These are phyloP conservation scores for Chironomus riparius DNA, from an alignment of 2,888 invertebrate genomes.

Conservation along the genomic window DNA sequence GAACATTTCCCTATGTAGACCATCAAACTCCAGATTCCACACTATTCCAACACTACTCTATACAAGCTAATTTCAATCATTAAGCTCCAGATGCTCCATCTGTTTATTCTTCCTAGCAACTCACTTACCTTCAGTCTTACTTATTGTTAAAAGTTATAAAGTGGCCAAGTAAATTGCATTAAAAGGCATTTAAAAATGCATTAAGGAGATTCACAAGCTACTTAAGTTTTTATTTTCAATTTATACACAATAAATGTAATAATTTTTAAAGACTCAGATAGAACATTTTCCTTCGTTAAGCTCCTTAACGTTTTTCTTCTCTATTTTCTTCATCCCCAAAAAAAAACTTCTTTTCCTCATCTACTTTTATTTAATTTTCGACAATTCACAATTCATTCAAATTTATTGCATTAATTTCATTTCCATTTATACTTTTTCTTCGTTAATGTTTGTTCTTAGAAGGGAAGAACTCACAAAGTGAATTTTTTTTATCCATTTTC, in stretches of 20 bases:
- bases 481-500: neutral
- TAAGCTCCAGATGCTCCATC: too few relatives aligned
- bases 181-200: conserved; percentile 23
- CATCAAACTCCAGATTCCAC: too few relatives aligned
- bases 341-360: too few relatives aligned
- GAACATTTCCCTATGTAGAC: too few relatives aligned
- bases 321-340: neutral
- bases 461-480: neutral
- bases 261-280: neutral
- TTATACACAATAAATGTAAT: conserved; percentile 17
- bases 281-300: conserved; percentile 1
- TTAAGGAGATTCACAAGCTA: conserved; percentile 11
- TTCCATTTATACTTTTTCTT: conserved; percentile 6
- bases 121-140: neutral
- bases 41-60: too few relatives aligned
- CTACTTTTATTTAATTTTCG: conserved; percentile 14
- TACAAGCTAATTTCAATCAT: neutral
- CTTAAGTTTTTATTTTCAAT: conserved; percentile 21
- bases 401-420: conserved; percentile 26
- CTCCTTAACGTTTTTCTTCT: neutral
- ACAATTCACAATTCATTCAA: conserved; percentile 25
- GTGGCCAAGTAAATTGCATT: neutral
- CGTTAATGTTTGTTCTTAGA: neutral
- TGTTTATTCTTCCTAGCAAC: neutral
- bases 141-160: neutral